Conservation (phyloP, 2,113 vertebrate species). For the Eulemur rufifrons region DNA sequence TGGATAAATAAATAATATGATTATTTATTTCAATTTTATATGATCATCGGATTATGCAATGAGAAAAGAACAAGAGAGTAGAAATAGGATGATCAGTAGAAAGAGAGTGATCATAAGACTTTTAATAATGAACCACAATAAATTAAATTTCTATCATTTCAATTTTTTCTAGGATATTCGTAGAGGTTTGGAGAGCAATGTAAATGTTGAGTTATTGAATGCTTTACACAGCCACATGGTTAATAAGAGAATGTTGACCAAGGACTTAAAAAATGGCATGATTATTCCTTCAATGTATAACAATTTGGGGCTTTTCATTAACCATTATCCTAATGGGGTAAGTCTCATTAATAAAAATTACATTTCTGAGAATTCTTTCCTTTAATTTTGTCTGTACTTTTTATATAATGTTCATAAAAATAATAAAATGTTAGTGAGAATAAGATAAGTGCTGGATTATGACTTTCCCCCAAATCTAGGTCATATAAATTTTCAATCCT, state of each 20-base stretch:
- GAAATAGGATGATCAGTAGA: background rate
- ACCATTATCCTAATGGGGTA: constrained; percentile 97
- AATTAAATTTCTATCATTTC: constrained; percentile 17
- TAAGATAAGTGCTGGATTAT: background rate
- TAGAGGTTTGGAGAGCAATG: constrained; percentile 92
- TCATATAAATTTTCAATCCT: background rate
- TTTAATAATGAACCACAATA: background rate
- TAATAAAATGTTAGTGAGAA: background rate
- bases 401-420: background rate
- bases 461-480: background rate
- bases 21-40: background rate
- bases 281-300: constrained; percentile 93
- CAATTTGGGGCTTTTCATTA: constrained; percentile 90
- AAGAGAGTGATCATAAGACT: background rate
- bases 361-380: background rate
- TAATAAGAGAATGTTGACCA: constrained; percentile 94
- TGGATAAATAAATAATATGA: no score
- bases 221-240: constrained; percentile 97
- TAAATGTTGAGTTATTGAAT: constrained; percentile 96
- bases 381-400: background rate
- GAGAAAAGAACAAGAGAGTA: background rate
- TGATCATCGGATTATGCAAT: background rate
- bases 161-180: constrained; percentile 84
- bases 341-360: constrained; percentile 69
- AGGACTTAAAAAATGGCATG: constrained; percentile 95